Base-by-base conservation (phyloP, 2,888 invertebrate species). In the Polyommatus icarus region DNA sequence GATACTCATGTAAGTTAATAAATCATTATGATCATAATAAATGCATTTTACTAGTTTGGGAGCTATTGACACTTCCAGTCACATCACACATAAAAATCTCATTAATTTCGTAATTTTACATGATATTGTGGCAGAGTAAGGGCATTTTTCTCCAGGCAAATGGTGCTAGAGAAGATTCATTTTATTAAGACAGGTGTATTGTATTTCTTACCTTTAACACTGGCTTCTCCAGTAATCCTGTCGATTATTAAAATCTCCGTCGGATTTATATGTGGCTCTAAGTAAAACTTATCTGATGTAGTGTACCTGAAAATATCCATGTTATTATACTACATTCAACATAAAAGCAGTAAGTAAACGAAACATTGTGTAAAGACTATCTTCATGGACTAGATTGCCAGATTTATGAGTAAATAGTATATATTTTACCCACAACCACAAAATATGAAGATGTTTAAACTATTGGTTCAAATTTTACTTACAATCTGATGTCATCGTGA, bases 251-350 rank as follows among this genome's bases (percentile, higher is more conserved):
- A 93, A 79, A 98, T 90, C 88, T 98, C 97, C 83, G 95, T 96
- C 29, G 96, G 95, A 82, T 96, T 95, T 76, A 95, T 95, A 81
- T 96, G 96, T 18, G 98, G 97, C 90, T 98, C 98, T 82, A 99
- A 95, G 86, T 96, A 97, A 90, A 98, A 98, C 88, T 97, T 97
- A 84, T 99, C 98, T 76, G 97, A 96, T n/a, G 98, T 98, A 81
- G 96, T 96, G 84, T 98, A 98, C 83, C 97, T 98, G 85, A 79
- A 94, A 94, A 81, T 82, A 83, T 82, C 77, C 77, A 77, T 20
- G 77, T 24, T 71, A n/a, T 79, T 72, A 72, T 76, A 76, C 50
- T 61, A 12, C 12, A 10, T 61, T 24, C 24, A 12, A 61, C 10
- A 12, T 3, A 61, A 61, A 61, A 61, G 3, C 24, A 12, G 61